Percentiles rank a stretch among this genome's conserved stretches.
Conservation (phyloP, 2,797 vertebrate species). For the Anguilla obscura region DNA sequence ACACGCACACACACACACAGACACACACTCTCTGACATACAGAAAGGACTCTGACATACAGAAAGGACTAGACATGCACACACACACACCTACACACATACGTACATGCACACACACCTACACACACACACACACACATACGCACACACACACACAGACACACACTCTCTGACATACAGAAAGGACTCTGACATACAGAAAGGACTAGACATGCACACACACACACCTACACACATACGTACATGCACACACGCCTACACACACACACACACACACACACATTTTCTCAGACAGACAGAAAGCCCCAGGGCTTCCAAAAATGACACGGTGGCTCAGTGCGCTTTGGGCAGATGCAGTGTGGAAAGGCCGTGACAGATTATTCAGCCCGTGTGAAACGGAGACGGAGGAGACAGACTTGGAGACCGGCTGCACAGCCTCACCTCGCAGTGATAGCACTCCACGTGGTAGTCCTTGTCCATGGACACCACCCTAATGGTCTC, state of each 20-base stretch:
- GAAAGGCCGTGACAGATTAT: neutral
- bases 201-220: neutral
- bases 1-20: neutral
- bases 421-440: slow-evolving; percentile 62
- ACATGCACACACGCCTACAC: neutral
- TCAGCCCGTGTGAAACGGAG: neutral
- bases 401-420: neutral
- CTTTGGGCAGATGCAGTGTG: neutral
- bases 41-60: no score
- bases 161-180: neutral
- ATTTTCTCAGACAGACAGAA: neutral
- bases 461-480: slow-evolving; percentile 98
- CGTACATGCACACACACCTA: neutral
- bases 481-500: slow-evolving; percentile 97
- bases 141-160: neutral
- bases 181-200: neutral
- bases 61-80: no score
- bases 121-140: neutral
- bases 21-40: neutral
- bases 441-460: slow-evolving; percentile 98
- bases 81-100: neutral
- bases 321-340: neutral
- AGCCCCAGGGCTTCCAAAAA: neutral
- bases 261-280: neutral
- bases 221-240: neutral